Evolutionary conservation across 2,888 invertebrate species (phyloP), one percentile per base, ranked within the genome.

Genomic region (Branchellion lobata): DNA sequence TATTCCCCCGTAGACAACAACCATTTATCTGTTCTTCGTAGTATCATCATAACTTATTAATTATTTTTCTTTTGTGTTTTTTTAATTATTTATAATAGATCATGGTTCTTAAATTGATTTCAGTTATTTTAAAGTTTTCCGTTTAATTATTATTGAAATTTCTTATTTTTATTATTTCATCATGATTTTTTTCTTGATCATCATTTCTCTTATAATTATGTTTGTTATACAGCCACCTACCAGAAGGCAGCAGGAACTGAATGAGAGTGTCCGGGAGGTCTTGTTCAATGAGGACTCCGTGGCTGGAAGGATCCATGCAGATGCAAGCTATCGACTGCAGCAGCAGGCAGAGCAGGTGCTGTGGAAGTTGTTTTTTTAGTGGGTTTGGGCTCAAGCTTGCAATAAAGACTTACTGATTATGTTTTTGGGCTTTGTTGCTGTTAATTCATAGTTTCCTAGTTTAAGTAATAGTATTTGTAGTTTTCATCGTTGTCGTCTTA

Each of bases 271-370:
- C 91, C 18, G 91, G 90, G 74, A 91, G 88, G 82, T 90, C 90
- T 21, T 90, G 89, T 40, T 90, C 90, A 36, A 89, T 86, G 79
- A 91, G 86, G 0, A 88, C 86, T 33, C 88, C 86, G 85, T 91
- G 91, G 83, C 90, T 88, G 81, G 86, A 85, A 0, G 91, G 90
- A 82, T 90, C 90, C 82, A 91, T 85, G 47, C 91, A 90, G 57
- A 91, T 86, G 18, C 90, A 88, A 31, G 90, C 90, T 65, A 91
- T 87, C 65, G 90, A 89, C 88, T 91, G 91, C 57, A 91, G 88
- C 80, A 91, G 87, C 81, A 91, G 88, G 85, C 91, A 91, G 81
- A 91, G 87, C 27, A 91, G 88, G 88, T 91, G 91, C 91, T 91
- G 87, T 65, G 86, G 24, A 29, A 27, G 5, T 18, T 8, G 3